These are phyloP conservation scores for Drosophila neocordata DNA, from an alignment of 1,140 invertebrate species.

Conservation along the genomic window DNA sequence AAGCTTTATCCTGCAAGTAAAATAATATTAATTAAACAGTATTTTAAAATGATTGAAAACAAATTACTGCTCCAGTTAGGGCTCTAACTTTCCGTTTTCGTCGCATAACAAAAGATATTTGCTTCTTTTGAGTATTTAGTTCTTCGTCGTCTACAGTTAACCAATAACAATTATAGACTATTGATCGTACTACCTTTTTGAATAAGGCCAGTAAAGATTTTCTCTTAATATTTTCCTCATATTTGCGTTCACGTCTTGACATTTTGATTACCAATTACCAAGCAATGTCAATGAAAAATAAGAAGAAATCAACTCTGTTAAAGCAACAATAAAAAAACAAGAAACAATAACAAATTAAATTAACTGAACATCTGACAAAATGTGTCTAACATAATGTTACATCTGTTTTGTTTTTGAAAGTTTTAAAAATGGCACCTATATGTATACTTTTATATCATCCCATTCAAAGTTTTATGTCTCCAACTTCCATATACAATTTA, in stretches of 20 bases:
- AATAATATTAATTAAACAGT: not conserved
- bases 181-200: slow-evolving; percentile 42
- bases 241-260: slow-evolving; percentile 25
- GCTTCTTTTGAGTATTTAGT: not conserved
- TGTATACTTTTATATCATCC: too few species aligned
- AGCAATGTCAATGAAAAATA: not conserved
- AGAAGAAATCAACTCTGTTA: not conserved
- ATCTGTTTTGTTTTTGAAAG: slow-evolving; percentile 24
- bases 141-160: slow-evolving; percentile 25
- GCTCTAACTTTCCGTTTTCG: slow-evolving; percentile 28
- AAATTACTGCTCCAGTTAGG: slow-evolving; percentile 33
- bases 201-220: slow-evolving; percentile 23
- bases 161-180: slow-evolving; percentile 50
- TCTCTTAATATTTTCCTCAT: slow-evolving; percentile 15
- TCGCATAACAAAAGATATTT: slow-evolving; percentile 22
- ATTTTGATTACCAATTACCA: slow-evolving; percentile 9
- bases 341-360: not conserved
- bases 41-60: not conserved
- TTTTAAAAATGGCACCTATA: slow-evolving; percentile 13
- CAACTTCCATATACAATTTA: too few species aligned
- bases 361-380: not conserved
- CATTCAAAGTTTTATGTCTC: too few species aligned
- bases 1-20: slow-evolving; percentile 36
- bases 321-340: not conserved
- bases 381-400: not conserved